Percentiles rank a stretch among this genome's conserved stretches.
Evolutionary conservation across 2,888 invertebrate species (phyloP).

Genomic region (Trichogramma dendrolimi): DNA sequence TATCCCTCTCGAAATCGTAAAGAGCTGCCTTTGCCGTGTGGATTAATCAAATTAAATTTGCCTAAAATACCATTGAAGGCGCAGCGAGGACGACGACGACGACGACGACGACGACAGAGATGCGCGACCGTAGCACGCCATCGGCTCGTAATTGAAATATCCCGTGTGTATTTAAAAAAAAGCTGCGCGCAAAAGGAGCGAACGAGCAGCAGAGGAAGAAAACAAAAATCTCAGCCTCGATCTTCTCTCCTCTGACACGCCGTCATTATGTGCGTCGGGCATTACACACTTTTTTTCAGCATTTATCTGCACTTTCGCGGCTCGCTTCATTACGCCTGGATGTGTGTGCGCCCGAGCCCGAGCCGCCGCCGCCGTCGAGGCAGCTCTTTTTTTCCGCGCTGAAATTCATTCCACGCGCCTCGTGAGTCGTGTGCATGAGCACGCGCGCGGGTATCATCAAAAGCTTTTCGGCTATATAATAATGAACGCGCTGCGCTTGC

Average conservation of each 20-base stretch:
- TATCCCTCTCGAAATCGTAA: too few relatives aligned
- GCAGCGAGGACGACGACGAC: too few relatives aligned
- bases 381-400: not conserved
- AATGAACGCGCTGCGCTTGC: constrained; percentile 47
- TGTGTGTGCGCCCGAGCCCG: constrained; percentile 8
- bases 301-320: constrained; percentile 15
- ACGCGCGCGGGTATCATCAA: constrained; percentile 43
- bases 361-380: constrained; percentile 4
- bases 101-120: too few relatives aligned
- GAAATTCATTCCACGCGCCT: constrained; percentile 14
- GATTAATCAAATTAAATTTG: too few relatives aligned
- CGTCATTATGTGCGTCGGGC: constrained; percentile 14
- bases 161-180: constrained; percentile 16
- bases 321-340: constrained; percentile 17
- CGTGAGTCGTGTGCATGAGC: constrained; percentile 8
- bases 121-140: not conserved
- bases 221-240: not conserved
- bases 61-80: too few relatives aligned
- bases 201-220: too few relatives aligned
- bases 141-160: constrained; percentile 27
- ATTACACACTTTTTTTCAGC: constrained; percentile 16
- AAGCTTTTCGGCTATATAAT: constrained; percentile 38
- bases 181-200: too few relatives aligned
- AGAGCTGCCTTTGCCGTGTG: too few relatives aligned
- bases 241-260: constrained; percentile 11